Evolutionary conservation across 2,888 invertebrate genomes (phyloP).

Genomic region (Tupiocoris notatus): DNA sequence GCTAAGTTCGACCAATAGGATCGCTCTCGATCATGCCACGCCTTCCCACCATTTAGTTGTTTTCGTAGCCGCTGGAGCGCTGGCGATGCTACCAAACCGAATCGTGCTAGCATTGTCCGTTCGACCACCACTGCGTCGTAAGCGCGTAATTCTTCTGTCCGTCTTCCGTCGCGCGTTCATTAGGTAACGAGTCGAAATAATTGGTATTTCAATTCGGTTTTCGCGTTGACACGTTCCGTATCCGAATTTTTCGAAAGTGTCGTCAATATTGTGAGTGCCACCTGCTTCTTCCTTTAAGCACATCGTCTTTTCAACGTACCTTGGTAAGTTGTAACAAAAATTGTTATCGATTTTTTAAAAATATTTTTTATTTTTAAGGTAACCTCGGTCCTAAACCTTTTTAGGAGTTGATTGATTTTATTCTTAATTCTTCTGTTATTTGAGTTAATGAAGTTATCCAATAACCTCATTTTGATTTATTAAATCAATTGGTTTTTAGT

Average conservation of each 20-base stretch:
- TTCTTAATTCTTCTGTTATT: too few relatives aligned
- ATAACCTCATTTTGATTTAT: too few relatives aligned
- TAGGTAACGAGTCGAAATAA: neutral
- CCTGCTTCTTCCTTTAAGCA: too few relatives aligned
- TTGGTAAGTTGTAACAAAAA: neutral
- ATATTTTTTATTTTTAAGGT: too few relatives aligned
- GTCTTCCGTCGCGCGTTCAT: neutral
- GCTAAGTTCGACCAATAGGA: neutral
- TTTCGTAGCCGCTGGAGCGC: slow-evolving; percentile 13
- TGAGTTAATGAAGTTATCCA: too few relatives aligned
- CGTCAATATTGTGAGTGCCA: neutral
- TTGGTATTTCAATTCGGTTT: neutral
- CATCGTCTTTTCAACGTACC: neutral
- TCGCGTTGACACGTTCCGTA: slow-evolving; percentile 3
- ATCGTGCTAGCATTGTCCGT: slow-evolving; percentile 33
- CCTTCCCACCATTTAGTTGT: slow-evolving; percentile 9
- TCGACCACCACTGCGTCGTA: slow-evolving; percentile 11
- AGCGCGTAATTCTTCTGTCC: neutral
- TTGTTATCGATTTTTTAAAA: too few relatives aligned
- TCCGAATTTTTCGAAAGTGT: slow-evolving; percentile 4
- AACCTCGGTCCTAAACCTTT: too few relatives aligned
- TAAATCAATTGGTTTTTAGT: too few relatives aligned
- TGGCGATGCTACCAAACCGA: neutral
- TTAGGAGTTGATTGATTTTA: too few relatives aligned
- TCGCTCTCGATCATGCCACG: neutral